Base-by-base conservation (phyloP, 2,797 vertebrate genomes). In the Squalus acanthias region DNA sequence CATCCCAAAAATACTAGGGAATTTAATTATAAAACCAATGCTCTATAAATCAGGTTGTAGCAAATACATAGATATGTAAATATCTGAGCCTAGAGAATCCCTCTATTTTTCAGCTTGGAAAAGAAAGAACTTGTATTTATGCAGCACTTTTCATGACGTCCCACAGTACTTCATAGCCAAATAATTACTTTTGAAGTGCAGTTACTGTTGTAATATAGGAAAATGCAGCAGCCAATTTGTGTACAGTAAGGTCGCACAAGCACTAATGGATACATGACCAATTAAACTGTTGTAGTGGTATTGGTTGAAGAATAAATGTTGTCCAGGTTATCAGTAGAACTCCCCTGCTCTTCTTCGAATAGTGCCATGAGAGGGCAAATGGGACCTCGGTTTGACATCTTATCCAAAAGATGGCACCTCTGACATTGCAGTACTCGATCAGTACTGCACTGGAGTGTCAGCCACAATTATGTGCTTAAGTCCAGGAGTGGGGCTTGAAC, bases 21-120 rank as follows among this genome's bases (percentile, higher is more conserved):
- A 29, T 74, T 74, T 95, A 60, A 93, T 50, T 39, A 91, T 91
- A n/a, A 91, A 91, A 63, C 26, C 88, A 91, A 15, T 88, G 50
- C 15, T 46, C 91, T 4, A 0, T 67, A 24, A 67, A 69, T n/a
- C 65, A 69, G n/a, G n/a, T 22, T 93, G 91, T 22, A 67, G 65
- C 63, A 69, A 46, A 93, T 69, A 67, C 39, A 67, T 1, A 67
- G 3, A 69, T 93, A 1, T 33, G 20, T 67, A 93, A 39, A 93
- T 22, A 65, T 63, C 82, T 85, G 82, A 92, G 29, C 33, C 33
- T 33, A 67, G 6, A 69, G 5, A 93, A 93, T 39, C 46, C 20
- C 15, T 65, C n/a, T 10, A 1, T 10, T n/a, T 39, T 67, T 69
- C n/a, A 39, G n/a, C 8, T 10, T 3, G 17, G 3, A 46, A 24